Conservation (phyloP, 2,113 vertebrate species). For the Ammodytes marinus region DNA sequence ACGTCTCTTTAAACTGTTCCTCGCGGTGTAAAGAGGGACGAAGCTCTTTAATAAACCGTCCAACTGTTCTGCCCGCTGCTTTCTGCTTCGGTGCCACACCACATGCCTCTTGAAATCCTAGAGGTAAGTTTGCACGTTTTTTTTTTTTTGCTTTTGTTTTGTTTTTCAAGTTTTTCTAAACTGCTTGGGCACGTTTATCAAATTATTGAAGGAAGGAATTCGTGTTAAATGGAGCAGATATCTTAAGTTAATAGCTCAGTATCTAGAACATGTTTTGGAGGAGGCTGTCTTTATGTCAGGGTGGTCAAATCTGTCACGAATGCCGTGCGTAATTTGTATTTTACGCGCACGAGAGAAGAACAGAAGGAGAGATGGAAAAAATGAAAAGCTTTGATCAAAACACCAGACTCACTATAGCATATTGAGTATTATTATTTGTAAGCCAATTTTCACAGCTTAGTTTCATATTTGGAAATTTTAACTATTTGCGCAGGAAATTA, state of each 20-base stretch:
- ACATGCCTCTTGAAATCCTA: constrained; percentile 65
- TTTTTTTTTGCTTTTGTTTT: too few species aligned
- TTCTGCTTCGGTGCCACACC: constrained; percentile 39
- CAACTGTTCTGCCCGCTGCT: neutral
- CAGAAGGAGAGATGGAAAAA: neutral
- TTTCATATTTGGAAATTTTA: neutral
- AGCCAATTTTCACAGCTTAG: neutral
- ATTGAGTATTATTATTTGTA: neutral
- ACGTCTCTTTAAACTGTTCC: constrained; percentile 29
- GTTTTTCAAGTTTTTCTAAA: neutral
- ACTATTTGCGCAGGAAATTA: neutral
- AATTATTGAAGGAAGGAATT: neutral
- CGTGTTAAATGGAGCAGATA: neutral
- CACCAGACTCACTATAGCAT: accelerated
- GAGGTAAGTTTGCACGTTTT: constrained; percentile 51
- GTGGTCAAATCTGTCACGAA: neutral
- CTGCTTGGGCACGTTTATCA: neutral
- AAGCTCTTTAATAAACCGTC: constrained; percentile 20
- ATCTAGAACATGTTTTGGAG: neutral
- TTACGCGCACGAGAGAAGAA: constrained; percentile 45
- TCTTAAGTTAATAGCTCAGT: neutral
- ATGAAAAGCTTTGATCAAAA: neutral
- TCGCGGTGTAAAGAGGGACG: constrained; percentile 16
- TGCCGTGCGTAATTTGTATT: constrained; percentile 52
- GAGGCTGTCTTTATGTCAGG: neutral